Conservation (phyloP, 2,113 vertebrate species). For the human region DNA sequence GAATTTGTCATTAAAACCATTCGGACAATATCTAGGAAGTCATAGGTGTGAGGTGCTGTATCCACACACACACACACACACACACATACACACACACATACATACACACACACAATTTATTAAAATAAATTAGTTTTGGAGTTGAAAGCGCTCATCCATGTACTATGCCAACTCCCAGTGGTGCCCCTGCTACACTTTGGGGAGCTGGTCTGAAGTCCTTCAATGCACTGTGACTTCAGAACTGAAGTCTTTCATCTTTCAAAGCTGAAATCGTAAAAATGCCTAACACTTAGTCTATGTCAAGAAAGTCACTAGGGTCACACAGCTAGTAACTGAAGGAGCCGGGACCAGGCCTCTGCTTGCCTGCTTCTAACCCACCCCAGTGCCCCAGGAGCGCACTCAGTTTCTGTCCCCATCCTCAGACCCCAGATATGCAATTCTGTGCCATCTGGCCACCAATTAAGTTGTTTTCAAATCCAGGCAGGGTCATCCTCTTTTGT, state of each 20-base stretch:
- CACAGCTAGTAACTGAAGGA: neutral
- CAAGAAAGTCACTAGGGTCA: neutral
- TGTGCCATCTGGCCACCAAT: neutral
- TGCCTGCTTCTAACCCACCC: neutral
- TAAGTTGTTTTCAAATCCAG: slow-evolving; percentile 35
- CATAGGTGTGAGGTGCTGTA: neutral
- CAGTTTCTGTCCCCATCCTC: neutral
- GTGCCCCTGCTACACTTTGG: neutral
- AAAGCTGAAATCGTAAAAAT: neutral
- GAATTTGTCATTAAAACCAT: neutral
- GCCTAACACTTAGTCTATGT: neutral
- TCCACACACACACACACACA: rapidly evolving
- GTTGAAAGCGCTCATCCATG: neutral
- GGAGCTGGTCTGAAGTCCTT: neutral
- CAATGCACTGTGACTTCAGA: neutral
- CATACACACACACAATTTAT: neutral
- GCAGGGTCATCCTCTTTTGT: neutral
- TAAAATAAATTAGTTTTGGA: neutral
- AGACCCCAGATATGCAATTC: neutral
- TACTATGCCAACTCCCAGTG: rapidly evolving
- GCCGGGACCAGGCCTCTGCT: neutral
- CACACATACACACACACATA: too few species aligned
- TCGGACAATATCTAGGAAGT: neutral
- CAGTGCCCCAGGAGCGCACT: neutral
- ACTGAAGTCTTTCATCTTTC: neutral